Evolutionary conservation across 92 coral and sea anemone genomes (phyloP), one percentile per base, ranked within the genome.

Genomic region (Epizoanthus illoricatus): DNA sequence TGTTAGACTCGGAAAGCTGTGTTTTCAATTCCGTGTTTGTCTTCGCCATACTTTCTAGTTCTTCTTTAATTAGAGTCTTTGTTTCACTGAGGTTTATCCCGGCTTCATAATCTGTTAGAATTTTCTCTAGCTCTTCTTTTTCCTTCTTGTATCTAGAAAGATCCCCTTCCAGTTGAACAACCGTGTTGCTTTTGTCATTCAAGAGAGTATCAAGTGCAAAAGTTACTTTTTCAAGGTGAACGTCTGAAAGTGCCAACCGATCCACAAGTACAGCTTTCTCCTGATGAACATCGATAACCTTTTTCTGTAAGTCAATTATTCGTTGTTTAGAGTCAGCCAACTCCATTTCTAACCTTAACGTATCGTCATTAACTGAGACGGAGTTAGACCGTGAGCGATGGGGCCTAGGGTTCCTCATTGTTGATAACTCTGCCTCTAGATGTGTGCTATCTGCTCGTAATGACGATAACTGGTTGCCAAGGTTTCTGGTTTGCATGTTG

Each of bases 381-480:
- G 90, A 80, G n/a, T 76, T 84, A 69, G 88, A 42, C 13, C 86
- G 87, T 12, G 86, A 61, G 24, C 87, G 81, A 4, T 80, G 78
- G 13, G 87, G 69, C 45, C 61, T 80, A n/a, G 96, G 89, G 23
- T 80, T 68, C 28, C 88, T 85, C 70, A 94, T 89, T 15, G 97
- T 88, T 33, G 93, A 87, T 47, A 93, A 76, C 65, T 93, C 97
- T 17, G 90, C 94, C 28, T 93, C 97, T 2, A 93, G 88, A 24
- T 91, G 92, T 71, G 90, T 88, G 83, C 97, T 93, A 47, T 93
- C 94, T 74, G 91, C 97, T 67, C 97, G 91, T 43, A 93, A 86
- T 10, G 92, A 93, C 16, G 97, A 71, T 61, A 93, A 71, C 49
- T 93, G 97, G 0, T 92, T 73, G 16, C 97, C 94, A 17, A 93